Base-by-base conservation (phyloP, 2,888 invertebrate species). In the Agonopterix heracliana region DNA sequence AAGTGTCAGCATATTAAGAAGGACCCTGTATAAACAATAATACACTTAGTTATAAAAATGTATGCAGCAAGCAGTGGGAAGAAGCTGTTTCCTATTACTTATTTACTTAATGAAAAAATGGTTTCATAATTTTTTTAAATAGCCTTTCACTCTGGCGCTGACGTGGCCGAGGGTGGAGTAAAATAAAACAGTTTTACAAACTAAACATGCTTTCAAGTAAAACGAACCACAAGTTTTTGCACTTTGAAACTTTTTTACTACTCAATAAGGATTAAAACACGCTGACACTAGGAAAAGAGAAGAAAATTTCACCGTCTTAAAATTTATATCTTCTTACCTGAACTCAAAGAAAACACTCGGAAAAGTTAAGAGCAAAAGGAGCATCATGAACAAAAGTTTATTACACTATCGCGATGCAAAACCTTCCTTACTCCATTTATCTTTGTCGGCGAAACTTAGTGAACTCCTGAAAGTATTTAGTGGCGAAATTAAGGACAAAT, bases 381-480 rank as follows among this genome's bases (percentile, higher is more conserved):
- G 66, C 66, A 65, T 68, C 68, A 65, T 65, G 71, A 69, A 71
- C 67, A 66, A 71, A 74, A 76, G 66, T 79, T 74, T 74, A 71
- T 71, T 68, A 70, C 68, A 77, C 77, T 78, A 78, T 79, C 79
- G 61, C 54, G 71, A 79, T 73, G 74, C 71, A 74, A 71, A 74
- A 67, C 59, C 26, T 26, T 26, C 68, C 66, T 51, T 55, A 50
- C 53, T 53, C 71, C 74, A 78, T 81, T 78, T 76, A 75, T 80
- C 80, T 76, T 68, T 66, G 79, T 80, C 78, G 63, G 50, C 49
- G 51, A 54, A 75, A 74, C 73, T 73, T 66, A 62, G 59, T 57
- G 56, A 67, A 64, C 62, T 68, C 61, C 53, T 45, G 61, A 53
- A 68, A 71, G 73, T 71, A 73, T 77, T 80, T 77, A 76, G 71